These are phyloP conservation scores for Ophioninae sp. DNA, from an alignment of 2,888 invertebrate genomes.

Conservation along the genomic window DNA sequence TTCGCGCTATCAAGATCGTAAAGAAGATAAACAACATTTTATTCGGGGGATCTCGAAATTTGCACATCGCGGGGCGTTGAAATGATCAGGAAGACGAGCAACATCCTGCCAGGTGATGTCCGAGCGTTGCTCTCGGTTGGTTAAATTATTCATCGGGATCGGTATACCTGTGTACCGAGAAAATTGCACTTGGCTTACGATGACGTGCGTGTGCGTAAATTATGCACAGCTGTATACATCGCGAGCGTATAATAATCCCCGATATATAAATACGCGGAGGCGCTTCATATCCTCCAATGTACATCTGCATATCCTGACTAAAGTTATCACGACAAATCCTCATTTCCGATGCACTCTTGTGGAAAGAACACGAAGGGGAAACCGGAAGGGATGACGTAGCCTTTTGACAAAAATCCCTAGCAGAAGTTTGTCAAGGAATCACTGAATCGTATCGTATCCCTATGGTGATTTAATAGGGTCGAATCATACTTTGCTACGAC, in stretches of 20 bases:
- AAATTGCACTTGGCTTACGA: conserved; percentile 44
- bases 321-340: conserved; percentile 33
- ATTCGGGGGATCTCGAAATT: too few relatives aligned
- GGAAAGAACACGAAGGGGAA: conserved; percentile 14
- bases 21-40: too few relatives aligned
- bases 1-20: too few relatives aligned
- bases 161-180: conserved; percentile 30
- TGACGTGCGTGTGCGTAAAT: conserved; percentile 25
- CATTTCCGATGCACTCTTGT: conserved; percentile 20
- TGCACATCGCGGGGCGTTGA: too few relatives aligned
- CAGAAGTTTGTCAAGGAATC: too few relatives aligned
- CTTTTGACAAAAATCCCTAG: conserved; percentile 28
- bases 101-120: conserved; percentile 58
- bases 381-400: conserved; percentile 18
- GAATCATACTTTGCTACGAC: too few relatives aligned
- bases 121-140: conserved; percentile 49
- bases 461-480: too few relatives aligned
- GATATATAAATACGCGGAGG: too few relatives aligned
- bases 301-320: too few relatives aligned
- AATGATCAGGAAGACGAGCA: conserved; percentile 14
- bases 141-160: conserved; percentile 47
- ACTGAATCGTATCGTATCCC: too few relatives aligned
- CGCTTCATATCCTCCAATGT: too few relatives aligned
- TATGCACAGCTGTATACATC: neutral
- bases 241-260: too few relatives aligned